Evolutionary conservation across 2,113 vertebrate genomes (phyloP), one percentile per base, ranked within the genome.

Genomic region (Trichomycterus rosablanca): DNA sequence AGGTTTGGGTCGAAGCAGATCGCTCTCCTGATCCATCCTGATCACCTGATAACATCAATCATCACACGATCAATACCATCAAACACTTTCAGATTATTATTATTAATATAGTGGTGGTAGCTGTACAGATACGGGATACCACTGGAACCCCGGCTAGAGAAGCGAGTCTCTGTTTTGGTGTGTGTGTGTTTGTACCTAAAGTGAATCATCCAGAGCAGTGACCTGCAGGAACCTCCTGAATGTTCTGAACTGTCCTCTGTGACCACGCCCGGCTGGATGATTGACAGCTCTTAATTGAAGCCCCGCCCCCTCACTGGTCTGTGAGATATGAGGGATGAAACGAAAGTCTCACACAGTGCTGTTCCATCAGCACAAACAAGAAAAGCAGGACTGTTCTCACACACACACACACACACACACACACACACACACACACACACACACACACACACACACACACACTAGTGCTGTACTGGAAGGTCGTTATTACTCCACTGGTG

Each of bases 11-110:
- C 84, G 88, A 20, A 81, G 67, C 26, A 51, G 74, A 0, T 97
- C 93, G 0, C 75, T 32, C 65, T 98, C 94, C n/a, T n/a, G n/a
- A 58, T 97, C 94, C 95, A 98, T 97, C 76, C 87, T 89, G 74
- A 72, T 84, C 57, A 16, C 35, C 26, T 23, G 5, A 18, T 1
- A 26, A 15, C 5, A 40, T 9, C 2, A 50, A 23, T 6, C 11
- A 56, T 20, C 12, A 7, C 18, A 20, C 10, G 24, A 30, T 32
- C 8, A 7, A 16, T 34, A 51, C 15, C 23, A 44, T 18, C 15
- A 18, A 1, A 39, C 7, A n/a, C n/a, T n/a, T n/a, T n/a, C n/a
- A n/a, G n/a, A n/a, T n/a, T n/a, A n/a, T n/a, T n/a, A n/a, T n/a
- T n/a, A n/a, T n/a, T n/a, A n/a, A n/a, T n/a, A n/a, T n/a, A n/a